phyloP scores from a whole-genome alignment of 2,888 invertebrate genomes.

The Brenthis ino region DNA sequence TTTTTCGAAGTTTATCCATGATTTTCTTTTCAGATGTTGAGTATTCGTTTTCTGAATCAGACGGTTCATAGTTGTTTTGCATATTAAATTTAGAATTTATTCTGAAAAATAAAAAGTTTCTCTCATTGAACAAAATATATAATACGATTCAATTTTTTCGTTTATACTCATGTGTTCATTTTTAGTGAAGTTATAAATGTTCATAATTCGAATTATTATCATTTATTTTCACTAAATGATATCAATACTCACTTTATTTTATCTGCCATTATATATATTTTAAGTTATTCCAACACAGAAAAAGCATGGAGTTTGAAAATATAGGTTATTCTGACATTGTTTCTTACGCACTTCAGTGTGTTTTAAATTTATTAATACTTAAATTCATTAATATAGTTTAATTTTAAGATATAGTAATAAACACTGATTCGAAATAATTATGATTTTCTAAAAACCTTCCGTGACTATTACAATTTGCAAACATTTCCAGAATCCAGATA shows the following conservation, averaged over 20 bases:
- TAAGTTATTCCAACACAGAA: slow-evolving; percentile 5
- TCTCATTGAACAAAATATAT: not conserved
- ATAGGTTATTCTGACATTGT: slow-evolving; percentile 25
- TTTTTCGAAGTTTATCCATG: slow-evolving; percentile 82
- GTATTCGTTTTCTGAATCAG: slow-evolving; percentile 89
- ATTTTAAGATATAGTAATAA: too few species aligned
- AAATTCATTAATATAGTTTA: too few species aligned
- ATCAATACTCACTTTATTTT: slow-evolving; percentile 63
- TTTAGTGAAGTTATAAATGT: too few species aligned
- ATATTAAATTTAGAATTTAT: slow-evolving; percentile 67
- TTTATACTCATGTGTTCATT: not conserved
- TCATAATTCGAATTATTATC: too few species aligned
- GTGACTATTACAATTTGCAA: too few species aligned
- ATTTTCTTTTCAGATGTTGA: slow-evolving; percentile 84
- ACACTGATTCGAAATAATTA: too few species aligned
- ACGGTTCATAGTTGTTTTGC: slow-evolving; percentile 83
- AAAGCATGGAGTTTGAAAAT: slow-evolving; percentile 23
- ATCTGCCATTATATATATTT: slow-evolving; percentile 55
- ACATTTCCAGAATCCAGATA: too few species aligned
- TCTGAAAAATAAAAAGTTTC: slow-evolving; percentile 53
- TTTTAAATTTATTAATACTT: too few species aligned
- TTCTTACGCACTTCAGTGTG: too few species aligned
- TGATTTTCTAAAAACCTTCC: too few species aligned
- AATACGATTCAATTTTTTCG: not conserved
- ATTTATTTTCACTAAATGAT: too few species aligned